These are phyloP conservation scores for Amphiprion ocellaris DNA, from an alignment of 2,113 vertebrate species.

Conservation along the genomic window DNA sequence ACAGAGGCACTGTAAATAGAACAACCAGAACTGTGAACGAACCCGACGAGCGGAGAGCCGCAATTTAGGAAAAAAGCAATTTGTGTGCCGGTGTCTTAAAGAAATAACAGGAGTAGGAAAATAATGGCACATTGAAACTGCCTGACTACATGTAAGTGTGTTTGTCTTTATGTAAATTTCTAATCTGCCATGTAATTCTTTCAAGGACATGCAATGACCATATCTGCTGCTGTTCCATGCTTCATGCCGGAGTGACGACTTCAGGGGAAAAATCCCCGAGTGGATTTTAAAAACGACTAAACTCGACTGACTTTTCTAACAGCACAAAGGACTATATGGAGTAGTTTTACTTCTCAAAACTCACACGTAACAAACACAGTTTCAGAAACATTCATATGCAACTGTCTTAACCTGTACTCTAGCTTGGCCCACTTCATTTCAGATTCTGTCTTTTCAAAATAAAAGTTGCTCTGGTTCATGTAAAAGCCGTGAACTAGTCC, in stretches of 20 bases:
- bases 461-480: no score
- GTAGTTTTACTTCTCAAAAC: neutral
- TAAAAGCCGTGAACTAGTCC: no score
- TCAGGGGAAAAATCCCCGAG: neutral
- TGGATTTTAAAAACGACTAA: conserved; percentile 4
- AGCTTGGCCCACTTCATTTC: conserved; percentile 28
- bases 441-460: neutral
- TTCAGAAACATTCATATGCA: conserved; percentile 14
- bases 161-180: conserved; percentile 38
- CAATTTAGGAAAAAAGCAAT: neutral
- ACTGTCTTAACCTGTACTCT: neutral
- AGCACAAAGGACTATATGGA: conserved; percentile 31
- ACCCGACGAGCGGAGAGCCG: neutral
- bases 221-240: conserved; percentile 50
- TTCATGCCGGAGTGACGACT: conserved; percentile 19
- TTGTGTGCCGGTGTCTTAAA: neutral
- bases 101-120: neutral
- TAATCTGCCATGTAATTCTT: conserved; percentile 38
- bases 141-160: conserved; percentile 33
- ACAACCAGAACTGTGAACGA: conserved; percentile 52
- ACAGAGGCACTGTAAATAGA: conserved; percentile 64
- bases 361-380: neutral
- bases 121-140: conserved; percentile 49
- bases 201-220: conserved; percentile 5
- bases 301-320: conserved; percentile 21